Evolutionary conservation across 2,888 invertebrate species (phyloP), one percentile per base, ranked within the genome.

Genomic region (Digitonthophagus gazella): DNA sequence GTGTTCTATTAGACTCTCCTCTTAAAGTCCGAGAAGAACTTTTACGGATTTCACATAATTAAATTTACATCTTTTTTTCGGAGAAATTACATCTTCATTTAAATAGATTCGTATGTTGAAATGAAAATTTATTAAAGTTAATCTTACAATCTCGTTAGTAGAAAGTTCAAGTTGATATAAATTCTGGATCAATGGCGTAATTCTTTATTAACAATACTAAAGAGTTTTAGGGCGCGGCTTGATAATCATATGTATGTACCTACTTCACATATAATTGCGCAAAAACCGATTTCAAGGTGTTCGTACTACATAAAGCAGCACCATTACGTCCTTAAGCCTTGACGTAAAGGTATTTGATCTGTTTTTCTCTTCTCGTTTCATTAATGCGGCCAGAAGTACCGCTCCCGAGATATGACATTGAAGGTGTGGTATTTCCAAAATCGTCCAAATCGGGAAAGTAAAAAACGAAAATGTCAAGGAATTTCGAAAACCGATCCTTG

Each of bases 391-490:
- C n/a, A n/a, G 28, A 44, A 8, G 8, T 44, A 44, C 28, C 28
- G 28, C 28, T 44, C 28, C 28, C 28, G 28, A 6, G 11, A 44
- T 44, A 44, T 44, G 28, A 44, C 28, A 44, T 44, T 44, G 28
- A 44, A 44, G 28, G 3, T n/a, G n/a, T 44, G 28, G 28, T 44
- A 44, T 44, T 44, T 44, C 28, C 28, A 44, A 44, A 44, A 44
- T 44, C 28, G 28, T 44, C 28, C 28, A 44, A 44, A 44, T 44
- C 6, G 8, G 28, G 28, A 44, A 44, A 44, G 28, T 44, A 44
- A 44, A 44, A 44, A 8, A 8, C 11, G 1, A 71, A 75, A 75
- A 75, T 75, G 75, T 75, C 75, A 75, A 75, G 75, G 75, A 72
- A 74, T 44, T 44, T 44, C 28, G 6, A 8, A 44, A 44, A 44